These are phyloP conservation scores for Polydrusus tereticollis DNA, from an alignment of 2,888 invertebrate genomes.

Conservation along the genomic window DNA sequence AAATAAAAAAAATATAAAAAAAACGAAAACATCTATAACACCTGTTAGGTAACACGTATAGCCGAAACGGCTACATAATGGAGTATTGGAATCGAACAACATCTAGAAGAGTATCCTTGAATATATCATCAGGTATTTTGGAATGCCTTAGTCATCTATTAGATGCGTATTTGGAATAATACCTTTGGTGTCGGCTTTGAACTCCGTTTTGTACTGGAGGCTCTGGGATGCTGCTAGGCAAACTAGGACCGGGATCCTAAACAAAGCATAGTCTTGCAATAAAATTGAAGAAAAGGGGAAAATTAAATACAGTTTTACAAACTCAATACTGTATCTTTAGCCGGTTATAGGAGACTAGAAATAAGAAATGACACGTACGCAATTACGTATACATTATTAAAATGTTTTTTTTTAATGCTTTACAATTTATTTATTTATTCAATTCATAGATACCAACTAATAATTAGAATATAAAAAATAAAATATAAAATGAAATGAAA, in stretches of 20 bases:
- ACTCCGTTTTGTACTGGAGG: constrained; percentile 51
- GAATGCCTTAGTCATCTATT: constrained; percentile 60
- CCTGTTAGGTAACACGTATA: constrained; percentile 37
- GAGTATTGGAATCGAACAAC: constrained; percentile 46
- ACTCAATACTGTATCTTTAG: too few species aligned
- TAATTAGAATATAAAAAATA: too few species aligned
- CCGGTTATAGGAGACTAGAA: too few species aligned
- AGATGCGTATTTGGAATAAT: constrained; percentile 52
- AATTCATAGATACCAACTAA: too few species aligned
- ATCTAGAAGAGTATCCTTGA: constrained; percentile 51
- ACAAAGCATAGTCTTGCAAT: constrained; percentile 30
- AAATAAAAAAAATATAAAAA: constrained; percentile 35
- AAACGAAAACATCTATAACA: constrained; percentile 40
- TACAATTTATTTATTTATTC: too few species aligned
- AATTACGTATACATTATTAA: too few species aligned
- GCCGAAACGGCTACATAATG: constrained; percentile 39
- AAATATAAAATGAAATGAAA: too few species aligned
- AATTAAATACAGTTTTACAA: too few species aligned
- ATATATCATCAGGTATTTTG: constrained; percentile 41
- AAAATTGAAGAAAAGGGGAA: too few species aligned
- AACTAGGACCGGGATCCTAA: constrained; percentile 61
- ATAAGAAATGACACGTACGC: too few species aligned
- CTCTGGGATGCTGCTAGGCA: constrained; percentile 49
- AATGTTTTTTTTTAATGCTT: too few species aligned
- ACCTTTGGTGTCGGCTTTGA: constrained; percentile 54